Evolutionary conservation across 2,888 invertebrate species (phyloP).

Genomic region (Margaritifera margaritifera): DNA sequence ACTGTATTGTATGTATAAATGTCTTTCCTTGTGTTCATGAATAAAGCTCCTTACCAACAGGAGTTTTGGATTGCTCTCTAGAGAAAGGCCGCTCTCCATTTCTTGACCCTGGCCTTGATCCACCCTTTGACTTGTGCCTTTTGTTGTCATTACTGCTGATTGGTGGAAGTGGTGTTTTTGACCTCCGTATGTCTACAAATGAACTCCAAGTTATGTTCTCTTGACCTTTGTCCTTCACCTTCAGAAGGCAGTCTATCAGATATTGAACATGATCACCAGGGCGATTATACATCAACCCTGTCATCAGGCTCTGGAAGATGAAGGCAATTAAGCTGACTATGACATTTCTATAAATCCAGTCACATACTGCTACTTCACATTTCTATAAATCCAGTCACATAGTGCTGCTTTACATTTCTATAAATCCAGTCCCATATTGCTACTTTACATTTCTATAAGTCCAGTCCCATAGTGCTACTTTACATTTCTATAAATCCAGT

Average conservation of each 20-base stretch:
- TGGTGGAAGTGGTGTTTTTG: slow-evolving; percentile 68
- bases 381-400: too few species aligned
- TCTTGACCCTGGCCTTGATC: slow-evolving; percentile 34
- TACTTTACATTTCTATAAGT: too few species aligned
- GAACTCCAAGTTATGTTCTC: slow-evolving; percentile 68
- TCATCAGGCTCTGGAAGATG: slow-evolving; percentile 74
- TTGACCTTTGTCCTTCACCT: slow-evolving; percentile 63
- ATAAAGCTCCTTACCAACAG: slow-evolving; percentile 27
- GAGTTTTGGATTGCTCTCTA: slow-evolving; percentile 28
- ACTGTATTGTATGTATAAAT: neutral
- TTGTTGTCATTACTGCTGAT: slow-evolving; percentile 54
- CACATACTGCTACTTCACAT: too few species aligned
- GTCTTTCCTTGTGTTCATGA: too few species aligned
- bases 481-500: too few species aligned
- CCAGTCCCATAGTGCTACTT: too few species aligned
- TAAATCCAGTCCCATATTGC: too few species aligned
- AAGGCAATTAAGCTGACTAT: neutral
- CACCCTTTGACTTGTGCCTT: slow-evolving; percentile 43
- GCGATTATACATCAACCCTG: slow-evolving; percentile 75
- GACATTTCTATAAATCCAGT: too few species aligned
- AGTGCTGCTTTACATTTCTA: too few species aligned
- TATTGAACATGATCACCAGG: slow-evolving; percentile 73
- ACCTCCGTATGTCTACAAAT: slow-evolving; percentile 66
- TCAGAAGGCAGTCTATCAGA: slow-evolving; percentile 67
- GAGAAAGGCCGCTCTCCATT: too few species aligned